These are phyloP conservation scores for Phengaris alcon DNA, from an alignment of 2,888 invertebrate species.

Conservation along the genomic window DNA sequence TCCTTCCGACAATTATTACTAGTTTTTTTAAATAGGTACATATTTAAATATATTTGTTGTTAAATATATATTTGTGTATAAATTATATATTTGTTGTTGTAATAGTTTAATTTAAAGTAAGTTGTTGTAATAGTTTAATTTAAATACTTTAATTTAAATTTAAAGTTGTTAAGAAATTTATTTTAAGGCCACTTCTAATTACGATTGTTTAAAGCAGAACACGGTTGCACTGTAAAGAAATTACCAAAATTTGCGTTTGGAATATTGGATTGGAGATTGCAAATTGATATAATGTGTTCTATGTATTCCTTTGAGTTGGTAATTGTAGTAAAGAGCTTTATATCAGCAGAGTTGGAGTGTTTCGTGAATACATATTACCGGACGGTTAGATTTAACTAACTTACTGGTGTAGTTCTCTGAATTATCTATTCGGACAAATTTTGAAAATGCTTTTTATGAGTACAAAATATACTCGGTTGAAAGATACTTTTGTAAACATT, in stretches of 20 bases:
- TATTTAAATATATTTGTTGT: too few species aligned
- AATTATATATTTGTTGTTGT: too few species aligned
- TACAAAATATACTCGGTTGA: too few species aligned
- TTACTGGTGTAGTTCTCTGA: neutral
- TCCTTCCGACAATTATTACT: too few species aligned
- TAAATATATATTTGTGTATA: too few species aligned
- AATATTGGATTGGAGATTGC: slow-evolving; percentile 15
- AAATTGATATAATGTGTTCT: slow-evolving; percentile 32
- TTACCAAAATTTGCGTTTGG: slow-evolving; percentile 31
- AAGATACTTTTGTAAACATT: too few species aligned
- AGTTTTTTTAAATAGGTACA: too few species aligned
- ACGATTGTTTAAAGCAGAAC: neutral
- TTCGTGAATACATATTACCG: slow-evolving; percentile 25
- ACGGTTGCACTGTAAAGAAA: slow-evolving; percentile 29
- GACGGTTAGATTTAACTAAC: slow-evolving; percentile 3
- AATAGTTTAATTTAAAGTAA: too few species aligned
- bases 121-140: too few species aligned
- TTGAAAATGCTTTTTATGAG: neutral
- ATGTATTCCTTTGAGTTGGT: slow-evolving; percentile 29
- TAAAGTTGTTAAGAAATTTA: too few species aligned
- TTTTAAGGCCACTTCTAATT: too few species aligned
- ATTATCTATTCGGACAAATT: neutral
- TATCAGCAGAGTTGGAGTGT: slow-evolving; percentile 26
- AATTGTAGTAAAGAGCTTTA: slow-evolving; percentile 16
- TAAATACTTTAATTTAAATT: too few species aligned